Conservation (phyloP, 2,113 vertebrate genomes). For the Murina feae region DNA sequence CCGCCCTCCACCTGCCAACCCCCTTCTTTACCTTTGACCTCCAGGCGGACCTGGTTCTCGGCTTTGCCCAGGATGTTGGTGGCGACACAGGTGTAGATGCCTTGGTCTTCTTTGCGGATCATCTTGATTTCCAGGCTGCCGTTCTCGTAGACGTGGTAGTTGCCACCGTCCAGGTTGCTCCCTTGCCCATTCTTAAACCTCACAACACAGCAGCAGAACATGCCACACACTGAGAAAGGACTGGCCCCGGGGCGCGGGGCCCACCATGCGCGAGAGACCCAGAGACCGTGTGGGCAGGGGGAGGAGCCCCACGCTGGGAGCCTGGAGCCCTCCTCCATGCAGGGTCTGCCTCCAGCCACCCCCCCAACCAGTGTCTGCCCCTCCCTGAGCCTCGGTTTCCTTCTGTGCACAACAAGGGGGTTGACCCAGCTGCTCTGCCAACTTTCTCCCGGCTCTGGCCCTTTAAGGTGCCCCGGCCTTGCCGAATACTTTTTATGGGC, state of each 20-base stretch:
- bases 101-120: slow-evolving; percentile 90
- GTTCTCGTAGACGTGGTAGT: slow-evolving; percentile 91
- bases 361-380: neutral
- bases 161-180: slow-evolving; percentile 92
- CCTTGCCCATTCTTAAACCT: slow-evolving; percentile 99
- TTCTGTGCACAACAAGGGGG: neutral
- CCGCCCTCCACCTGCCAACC: neutral
- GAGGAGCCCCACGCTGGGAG: neutral
- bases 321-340: neutral
- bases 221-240: slow-evolving; percentile 66
- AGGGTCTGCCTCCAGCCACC: too few relatives aligned
- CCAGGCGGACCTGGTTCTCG: slow-evolving; percentile 92
- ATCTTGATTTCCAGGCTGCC: slow-evolving; percentile 92
- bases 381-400: neutral
- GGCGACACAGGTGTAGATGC: slow-evolving; percentile 96
- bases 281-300: fast-evolving
- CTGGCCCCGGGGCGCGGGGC: neutral
- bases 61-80: slow-evolving; percentile 92
- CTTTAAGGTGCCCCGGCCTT: neutral
- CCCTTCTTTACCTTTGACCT: slow-evolving; percentile 92
- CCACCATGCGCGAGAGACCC: neutral
- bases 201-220: slow-evolving; percentile 76
- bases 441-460: neutral
- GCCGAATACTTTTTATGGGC: neutral
- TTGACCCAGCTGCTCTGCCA: neutral